Evolutionary conservation across 1,140 invertebrate genomes (phyloP).

Genomic region (Neelides sp.): DNA sequence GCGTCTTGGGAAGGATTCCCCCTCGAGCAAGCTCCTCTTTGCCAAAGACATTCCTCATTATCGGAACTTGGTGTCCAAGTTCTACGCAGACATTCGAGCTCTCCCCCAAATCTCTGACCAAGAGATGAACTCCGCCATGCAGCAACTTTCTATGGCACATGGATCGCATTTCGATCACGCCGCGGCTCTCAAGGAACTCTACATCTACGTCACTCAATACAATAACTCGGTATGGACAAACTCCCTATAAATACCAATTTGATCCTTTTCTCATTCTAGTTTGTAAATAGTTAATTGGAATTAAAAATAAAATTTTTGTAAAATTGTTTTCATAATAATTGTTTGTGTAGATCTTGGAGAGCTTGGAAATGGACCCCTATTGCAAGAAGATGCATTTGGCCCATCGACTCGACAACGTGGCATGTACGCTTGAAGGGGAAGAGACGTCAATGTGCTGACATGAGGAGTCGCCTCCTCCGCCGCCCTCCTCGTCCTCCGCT

Average conservation of each 20-base stretch:
- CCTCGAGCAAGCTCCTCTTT: slow-evolving; percentile 85
- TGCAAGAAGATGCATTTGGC: slow-evolving; percentile 77
- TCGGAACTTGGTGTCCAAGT: slow-evolving; percentile 70
- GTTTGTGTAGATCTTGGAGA: slow-evolving; percentile 55
- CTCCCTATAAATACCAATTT: background rate
- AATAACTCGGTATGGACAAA: slow-evolving; percentile 63
- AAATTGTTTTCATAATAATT: slow-evolving; percentile 10
- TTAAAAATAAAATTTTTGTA: background rate
- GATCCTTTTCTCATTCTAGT: background rate
- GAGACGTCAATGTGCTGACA: slow-evolving; percentile 42
- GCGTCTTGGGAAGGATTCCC: slow-evolving; percentile 81
- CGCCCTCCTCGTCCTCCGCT: slow-evolving; percentile 23
- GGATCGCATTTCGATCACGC: slow-evolving; percentile 77
- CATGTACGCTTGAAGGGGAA: slow-evolving; percentile 74
- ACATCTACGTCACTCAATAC: slow-evolving; percentile 88
- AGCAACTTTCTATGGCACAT: slow-evolving; percentile 74
- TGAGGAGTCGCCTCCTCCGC: slow-evolving; percentile 17
- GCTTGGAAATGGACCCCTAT: slow-evolving; percentile 62
- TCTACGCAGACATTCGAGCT: slow-evolving; percentile 70
- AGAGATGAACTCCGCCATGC: slow-evolving; percentile 82
- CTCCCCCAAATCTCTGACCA: slow-evolving; percentile 80
- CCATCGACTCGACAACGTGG: slow-evolving; percentile 77
- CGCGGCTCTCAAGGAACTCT: slow-evolving; percentile 81
- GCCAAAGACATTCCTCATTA: slow-evolving; percentile 88
- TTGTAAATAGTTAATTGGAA: background rate